A percentile compares a stretch with the other conserved stretches of the same genome.
Conservation (phyloP, 2,113 vertebrate genomes). For the human region DNA sequence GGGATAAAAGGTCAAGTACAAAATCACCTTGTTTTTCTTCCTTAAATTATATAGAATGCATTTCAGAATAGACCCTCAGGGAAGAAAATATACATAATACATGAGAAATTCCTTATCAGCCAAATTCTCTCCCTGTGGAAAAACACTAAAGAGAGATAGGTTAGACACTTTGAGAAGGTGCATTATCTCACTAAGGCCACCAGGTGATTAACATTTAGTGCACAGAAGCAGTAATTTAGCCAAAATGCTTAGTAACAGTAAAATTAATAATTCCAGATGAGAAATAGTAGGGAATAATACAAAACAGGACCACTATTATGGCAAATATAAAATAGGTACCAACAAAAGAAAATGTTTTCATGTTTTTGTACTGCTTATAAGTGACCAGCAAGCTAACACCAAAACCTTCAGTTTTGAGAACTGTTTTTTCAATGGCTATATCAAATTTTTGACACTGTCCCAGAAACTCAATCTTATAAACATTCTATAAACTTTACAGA, state of each 20-base stretch:
- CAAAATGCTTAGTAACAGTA: conserved; percentile 35
- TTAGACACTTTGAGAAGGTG: conserved; percentile 23
- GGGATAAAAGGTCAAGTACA: conserved; percentile 47
- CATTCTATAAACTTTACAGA: background rate
- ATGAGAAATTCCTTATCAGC: conserved; percentile 37
- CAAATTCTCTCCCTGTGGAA: conserved; percentile 26
- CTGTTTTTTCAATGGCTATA: background rate
- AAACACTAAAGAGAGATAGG: conserved; percentile 42
- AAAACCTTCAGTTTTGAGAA: background rate
- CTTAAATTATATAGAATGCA: conserved; percentile 52
- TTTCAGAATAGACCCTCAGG: conserved; percentile 55
- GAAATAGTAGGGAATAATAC: conserved; percentile 19
- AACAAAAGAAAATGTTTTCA: background rate
- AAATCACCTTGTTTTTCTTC: conserved; percentile 39
- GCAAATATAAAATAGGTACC: conserved; percentile 18
- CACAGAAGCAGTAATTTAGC: conserved; percentile 43
- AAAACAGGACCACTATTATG: background rate
- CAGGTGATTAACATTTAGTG: conserved; percentile 5
- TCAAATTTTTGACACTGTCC: background rate
- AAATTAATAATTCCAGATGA: conserved; percentile 55
- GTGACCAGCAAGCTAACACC: background rate
- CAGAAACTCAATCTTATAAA: background rate
- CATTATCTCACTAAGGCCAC: background rate
- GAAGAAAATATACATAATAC: conserved; percentile 43
- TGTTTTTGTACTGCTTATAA: background rate